Base-by-base conservation (phyloP, 2,888 invertebrate genomes). In the Melanotus villosus region DNA sequence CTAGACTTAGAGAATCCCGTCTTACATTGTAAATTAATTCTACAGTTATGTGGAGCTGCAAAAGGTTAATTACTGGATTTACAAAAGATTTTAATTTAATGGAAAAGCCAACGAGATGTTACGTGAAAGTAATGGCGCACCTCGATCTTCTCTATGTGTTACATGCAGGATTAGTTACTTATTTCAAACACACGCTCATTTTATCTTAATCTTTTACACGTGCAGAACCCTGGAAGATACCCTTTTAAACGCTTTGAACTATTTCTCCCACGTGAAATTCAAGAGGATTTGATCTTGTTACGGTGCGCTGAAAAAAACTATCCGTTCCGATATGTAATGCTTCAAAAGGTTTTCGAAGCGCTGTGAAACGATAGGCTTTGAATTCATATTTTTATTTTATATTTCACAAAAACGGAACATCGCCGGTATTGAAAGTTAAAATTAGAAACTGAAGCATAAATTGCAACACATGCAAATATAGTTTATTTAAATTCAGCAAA, bases 31-130 rank as follows among this genome's bases (percentile, higher is more conserved):
- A 63, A 63, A 63, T 63, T 63, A 63, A 63, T 63, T 63, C 36
- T 52, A 23, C 63, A 43, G 52, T 47, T 57, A 57, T 47, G 43
- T 30, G 23, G 56, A 57, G 45, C 45, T 45, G 56, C 23, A 54
- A 65, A 63, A 65, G 65, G 65, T 65, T 65, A 65, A 65, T 65
- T 65, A 57, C 32, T 32, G 56, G 54, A 65, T 65, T 63, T 65
- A 65, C 41, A 57, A 63, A 52, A 52, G 52, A 52, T 52, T 52
- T 34, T 52, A 32, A 50, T 34, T 36, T 58, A 58, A 58, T 58
- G 41, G 57, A 58, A 58, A 58, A 45, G 45, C 41, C 18, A 41
- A 19, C 50, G 52, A 52, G 52, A 47, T 14, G 52, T 52, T 38
- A 41, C 52, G 62, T 52, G 62, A 62, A 62, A 62, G 62, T 62